Conservation (phyloP, 2,888 invertebrate genomes). For the Beris morrisii region DNA sequence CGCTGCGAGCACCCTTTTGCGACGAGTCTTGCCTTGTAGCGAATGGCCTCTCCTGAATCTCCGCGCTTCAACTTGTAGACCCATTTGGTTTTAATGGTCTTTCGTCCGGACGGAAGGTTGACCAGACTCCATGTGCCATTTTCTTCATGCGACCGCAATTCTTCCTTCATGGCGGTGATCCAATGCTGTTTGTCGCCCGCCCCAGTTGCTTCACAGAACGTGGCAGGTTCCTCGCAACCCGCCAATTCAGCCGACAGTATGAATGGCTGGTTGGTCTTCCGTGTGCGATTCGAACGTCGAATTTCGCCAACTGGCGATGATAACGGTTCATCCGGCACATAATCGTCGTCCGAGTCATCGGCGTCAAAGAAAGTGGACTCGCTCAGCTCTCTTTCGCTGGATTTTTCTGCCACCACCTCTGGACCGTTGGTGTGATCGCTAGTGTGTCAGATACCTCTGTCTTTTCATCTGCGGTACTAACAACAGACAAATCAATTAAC, state of each 20-base stretch:
- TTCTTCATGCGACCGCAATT: slow-evolving; percentile 40
- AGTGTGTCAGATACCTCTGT: too few relatives aligned
- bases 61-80: slow-evolving; percentile 41
- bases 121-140: slow-evolving; percentile 41
- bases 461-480: too few relatives aligned
- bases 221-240: neutral
- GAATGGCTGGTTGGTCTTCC: neutral
- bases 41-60: slow-evolving; percentile 38
- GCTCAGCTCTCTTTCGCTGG: neutral
- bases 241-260: neutral
- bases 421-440: neutral
- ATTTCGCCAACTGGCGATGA: neutral
- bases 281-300: slow-evolving; percentile 1
- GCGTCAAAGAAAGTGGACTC: too few relatives aligned
- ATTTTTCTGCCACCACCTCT: neutral
- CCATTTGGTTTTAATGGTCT: slow-evolving; percentile 42
- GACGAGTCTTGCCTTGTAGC: slow-evolving; percentile 41
- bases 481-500: neutral
- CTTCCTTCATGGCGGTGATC: slow-evolving; percentile 41
- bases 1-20: slow-evolving; percentile 43
- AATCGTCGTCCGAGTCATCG: too few relatives aligned
- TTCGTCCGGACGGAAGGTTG: slow-evolving; percentile 38
- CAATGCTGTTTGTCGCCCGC: slow-evolving; percentile 31
- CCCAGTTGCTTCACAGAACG: too few relatives aligned
- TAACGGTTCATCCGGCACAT: too few relatives aligned